Conservation (phyloP, 2,113 vertebrate genomes). For the Otolemur garnettii region DNA sequence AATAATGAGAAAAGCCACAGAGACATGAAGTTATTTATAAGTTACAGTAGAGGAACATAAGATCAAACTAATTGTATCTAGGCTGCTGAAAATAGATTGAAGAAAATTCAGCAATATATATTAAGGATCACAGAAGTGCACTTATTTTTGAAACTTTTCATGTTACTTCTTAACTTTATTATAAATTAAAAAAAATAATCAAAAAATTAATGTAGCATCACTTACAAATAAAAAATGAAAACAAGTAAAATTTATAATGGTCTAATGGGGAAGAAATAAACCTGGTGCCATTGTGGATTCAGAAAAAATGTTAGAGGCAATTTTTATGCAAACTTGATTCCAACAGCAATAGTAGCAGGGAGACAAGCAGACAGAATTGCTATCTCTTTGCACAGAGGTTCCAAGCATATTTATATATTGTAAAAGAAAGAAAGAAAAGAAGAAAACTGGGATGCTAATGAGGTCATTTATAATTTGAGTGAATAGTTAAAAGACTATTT, state of each 20-base stretch:
- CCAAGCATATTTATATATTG: not conserved
- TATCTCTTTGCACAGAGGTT: not conserved
- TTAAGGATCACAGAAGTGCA: not conserved
- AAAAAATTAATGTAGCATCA: not conserved
- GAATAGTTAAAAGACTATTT: not conserved
- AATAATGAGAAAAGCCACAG: not conserved
- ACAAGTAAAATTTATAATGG: not conserved
- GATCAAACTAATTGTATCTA: not conserved
- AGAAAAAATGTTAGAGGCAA: not conserved
- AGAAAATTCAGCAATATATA: not conserved
- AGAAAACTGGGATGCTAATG: not conserved
- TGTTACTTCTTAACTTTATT: not conserved
- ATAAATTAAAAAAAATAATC: not conserved
- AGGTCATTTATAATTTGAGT: slow-evolving; percentile 11
- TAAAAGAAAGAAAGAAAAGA: not conserved
- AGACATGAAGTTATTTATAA: not conserved
- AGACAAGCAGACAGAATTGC: not conserved
- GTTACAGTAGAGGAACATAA: not conserved
- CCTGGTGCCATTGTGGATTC: not conserved
- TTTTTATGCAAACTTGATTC: not conserved
- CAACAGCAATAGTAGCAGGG: not conserved
- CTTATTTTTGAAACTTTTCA: not conserved
- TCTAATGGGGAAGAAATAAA: not conserved
- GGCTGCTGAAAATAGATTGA: not conserved
- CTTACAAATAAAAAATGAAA: not conserved